These are phyloP conservation scores for Agelastica alni DNA, from an alignment of 2,888 invertebrate genomes.

Conservation along the genomic window DNA sequence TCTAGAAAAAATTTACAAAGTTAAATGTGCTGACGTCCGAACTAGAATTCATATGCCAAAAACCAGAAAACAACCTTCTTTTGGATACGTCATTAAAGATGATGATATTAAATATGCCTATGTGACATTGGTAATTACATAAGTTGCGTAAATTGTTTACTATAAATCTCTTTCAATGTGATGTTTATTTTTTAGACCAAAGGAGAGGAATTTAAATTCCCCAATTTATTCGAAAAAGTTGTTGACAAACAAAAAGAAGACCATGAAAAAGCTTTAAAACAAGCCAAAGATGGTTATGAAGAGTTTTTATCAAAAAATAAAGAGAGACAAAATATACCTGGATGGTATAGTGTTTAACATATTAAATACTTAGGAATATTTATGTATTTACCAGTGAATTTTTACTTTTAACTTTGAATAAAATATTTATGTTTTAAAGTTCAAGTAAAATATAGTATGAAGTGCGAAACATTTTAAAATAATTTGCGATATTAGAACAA, in stretches of 20 bases:
- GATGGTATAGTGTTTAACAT: constrained; percentile 75
- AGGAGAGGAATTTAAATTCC: constrained; percentile 74
- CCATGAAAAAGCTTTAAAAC: constrained; percentile 66
- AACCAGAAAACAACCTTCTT: constrained; percentile 63
- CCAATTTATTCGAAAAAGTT: constrained; percentile 67
- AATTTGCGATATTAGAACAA: too few relatives aligned
- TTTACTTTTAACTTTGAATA: too few relatives aligned
- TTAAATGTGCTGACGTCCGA: constrained; percentile 77
- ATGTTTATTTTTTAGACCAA: constrained; percentile 65
- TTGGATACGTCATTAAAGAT: constrained; percentile 75
- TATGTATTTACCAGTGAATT: too few relatives aligned
- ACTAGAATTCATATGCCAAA: constrained; percentile 75
- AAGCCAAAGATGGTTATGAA: constrained; percentile 65
- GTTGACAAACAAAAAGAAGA: constrained; percentile 61
- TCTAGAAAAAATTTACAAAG: constrained; percentile 91
- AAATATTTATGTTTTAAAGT: too few relatives aligned
- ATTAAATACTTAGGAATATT: too few relatives aligned
- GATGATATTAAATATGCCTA: constrained; percentile 83
- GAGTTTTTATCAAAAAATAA: constrained; percentile 67
- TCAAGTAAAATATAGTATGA: too few relatives aligned
- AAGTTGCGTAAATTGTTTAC: background rate
- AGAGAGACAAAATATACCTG: constrained; percentile 72
- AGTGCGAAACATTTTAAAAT: too few relatives aligned
- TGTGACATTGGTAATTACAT: constrained; percentile 78
- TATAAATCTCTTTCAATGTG: background rate